Conservation (phyloP, 37 sponge, comb jelly and placozoan genomes). For the Corticium candelabrum region DNA sequence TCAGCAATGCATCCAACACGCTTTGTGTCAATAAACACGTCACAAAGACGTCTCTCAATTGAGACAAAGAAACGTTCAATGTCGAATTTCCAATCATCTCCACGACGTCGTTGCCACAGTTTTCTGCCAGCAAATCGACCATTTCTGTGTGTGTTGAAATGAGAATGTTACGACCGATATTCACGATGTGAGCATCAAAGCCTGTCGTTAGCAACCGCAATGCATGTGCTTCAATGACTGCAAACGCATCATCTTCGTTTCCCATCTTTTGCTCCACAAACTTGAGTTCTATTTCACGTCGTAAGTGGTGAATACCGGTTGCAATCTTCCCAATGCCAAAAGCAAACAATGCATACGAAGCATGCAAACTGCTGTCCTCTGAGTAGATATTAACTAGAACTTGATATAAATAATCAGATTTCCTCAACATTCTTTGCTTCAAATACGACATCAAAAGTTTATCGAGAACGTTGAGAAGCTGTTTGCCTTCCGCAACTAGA, state of each 20-base stretch:
- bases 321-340: slow-evolving; percentile 61
- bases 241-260: slow-evolving; percentile 39
- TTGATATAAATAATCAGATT: slow-evolving; percentile 60
- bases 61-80: slow-evolving; percentile 13
- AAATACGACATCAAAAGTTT: slow-evolving; percentile 51
- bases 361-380: slow-evolving; percentile 9
- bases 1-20: slow-evolving; percentile 20
- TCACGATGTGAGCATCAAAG: slow-evolving; percentile 43
- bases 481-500: slow-evolving; percentile 30
- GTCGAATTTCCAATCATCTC: background rate
- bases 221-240: slow-evolving; percentile 60
- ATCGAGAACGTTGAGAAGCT: slow-evolving; percentile 29
- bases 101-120: slow-evolving; percentile 23
- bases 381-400: slow-evolving; percentile 53
- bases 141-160: slow-evolving; percentile 26
- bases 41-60: slow-evolving; percentile 18
- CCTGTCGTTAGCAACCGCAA: slow-evolving; percentile 59
- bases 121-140: slow-evolving; percentile 38
- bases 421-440: slow-evolving; percentile 19
- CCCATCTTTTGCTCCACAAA: slow-evolving; percentile 52
- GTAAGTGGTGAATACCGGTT: slow-evolving; percentile 47
- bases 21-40: slow-evolving; percentile 30
- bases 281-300: slow-evolving; percentile 34
- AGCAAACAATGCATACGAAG: slow-evolving; percentile 41
- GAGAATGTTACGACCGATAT: slow-evolving; percentile 46